A percentile compares a stretch with the other conserved stretches of the same genome.
phyloP scores from a whole-genome alignment of 1,140 invertebrate genomes.

The Drosophila persimilis region DNA sequence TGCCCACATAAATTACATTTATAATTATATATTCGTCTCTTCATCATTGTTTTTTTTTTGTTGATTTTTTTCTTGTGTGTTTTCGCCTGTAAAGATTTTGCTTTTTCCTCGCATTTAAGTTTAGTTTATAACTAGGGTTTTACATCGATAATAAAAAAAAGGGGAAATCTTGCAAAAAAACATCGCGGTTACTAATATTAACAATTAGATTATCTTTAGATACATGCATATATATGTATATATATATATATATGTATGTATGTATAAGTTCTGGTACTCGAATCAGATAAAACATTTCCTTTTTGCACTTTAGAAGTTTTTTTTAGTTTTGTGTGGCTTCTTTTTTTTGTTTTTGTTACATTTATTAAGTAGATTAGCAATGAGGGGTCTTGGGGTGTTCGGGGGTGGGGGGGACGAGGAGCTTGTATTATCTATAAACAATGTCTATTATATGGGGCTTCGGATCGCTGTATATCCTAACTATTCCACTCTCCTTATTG shows the following conservation, averaged over 20 bases:
- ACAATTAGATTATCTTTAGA: conserved; percentile 19
- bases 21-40: conserved; percentile 15
- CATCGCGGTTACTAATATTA: conserved; percentile 58
- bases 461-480: conserved; percentile 38
- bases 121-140: conserved; percentile 72
- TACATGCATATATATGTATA: background rate
- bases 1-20: conserved; percentile 62
- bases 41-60: conserved; percentile 31
- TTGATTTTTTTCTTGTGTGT: conserved; percentile 17
- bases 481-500: conserved; percentile 36
- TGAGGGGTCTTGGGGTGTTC: conserved; percentile 37
- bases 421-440: conserved; percentile 52
- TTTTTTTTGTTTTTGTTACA: conserved; percentile 49
- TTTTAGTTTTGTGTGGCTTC: conserved; percentile 35
- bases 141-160: conserved; percentile 76
- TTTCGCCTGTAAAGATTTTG: conserved; percentile 32
- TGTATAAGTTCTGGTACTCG: conserved; percentile 69
- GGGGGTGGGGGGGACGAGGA: background rate
- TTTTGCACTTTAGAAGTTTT: conserved; percentile 69
- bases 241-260: conserved; percentile 39
- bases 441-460: conserved; percentile 41
- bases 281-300: conserved; percentile 59
- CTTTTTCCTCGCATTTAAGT: conserved; percentile 57
- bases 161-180: conserved; percentile 66
- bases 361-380: conserved; percentile 61